Percentiles rank a stretch among this genome's conserved stretches.
phyloP scores from a whole-genome alignment of 1,140 invertebrate species.

The Hydropsyche tenuis region DNA sequence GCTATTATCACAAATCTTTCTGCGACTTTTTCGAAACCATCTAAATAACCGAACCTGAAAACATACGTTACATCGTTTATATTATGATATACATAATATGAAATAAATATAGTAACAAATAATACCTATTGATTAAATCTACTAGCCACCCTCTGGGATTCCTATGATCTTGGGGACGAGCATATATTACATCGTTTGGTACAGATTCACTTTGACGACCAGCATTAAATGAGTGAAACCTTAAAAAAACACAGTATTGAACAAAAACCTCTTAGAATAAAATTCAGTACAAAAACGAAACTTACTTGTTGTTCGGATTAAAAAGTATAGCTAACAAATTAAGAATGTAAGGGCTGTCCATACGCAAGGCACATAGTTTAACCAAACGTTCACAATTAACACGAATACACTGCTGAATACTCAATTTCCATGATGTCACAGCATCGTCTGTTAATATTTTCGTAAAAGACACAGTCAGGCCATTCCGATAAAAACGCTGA shows the following conservation, averaged over 20 bases:
- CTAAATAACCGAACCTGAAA: conserved; percentile 81
- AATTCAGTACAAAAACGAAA: conserved; percentile 28
- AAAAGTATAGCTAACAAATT: conserved; percentile 93
- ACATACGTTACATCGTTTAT: conserved; percentile 27
- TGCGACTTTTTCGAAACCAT: conserved; percentile 87
- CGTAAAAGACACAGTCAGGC: conserved; percentile 92
- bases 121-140: conserved; percentile 88
- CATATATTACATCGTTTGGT: conserved; percentile 72
- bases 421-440: conserved; percentile 96
- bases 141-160: conserved; percentile 91
- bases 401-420: conserved; percentile 95
- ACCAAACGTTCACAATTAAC: conserved; percentile 92
- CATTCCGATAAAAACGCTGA: conserved; percentile 94
- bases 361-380: conserved; percentile 88
- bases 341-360: conserved; percentile 93
- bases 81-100: neutral
- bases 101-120: conserved; percentile 17
- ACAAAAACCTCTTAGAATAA: conserved; percentile 15
- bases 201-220: conserved; percentile 82
- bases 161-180: conserved; percentile 77
- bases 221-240: conserved; percentile 93
- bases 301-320: conserved; percentile 90
- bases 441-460: conserved; percentile 99
- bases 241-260: conserved; percentile 54
- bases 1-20: conserved; percentile 78